Evolutionary conservation across 2,113 vertebrate species (phyloP), one percentile per base, ranked within the genome.

Genomic region (Lipophrys pholis): DNA sequence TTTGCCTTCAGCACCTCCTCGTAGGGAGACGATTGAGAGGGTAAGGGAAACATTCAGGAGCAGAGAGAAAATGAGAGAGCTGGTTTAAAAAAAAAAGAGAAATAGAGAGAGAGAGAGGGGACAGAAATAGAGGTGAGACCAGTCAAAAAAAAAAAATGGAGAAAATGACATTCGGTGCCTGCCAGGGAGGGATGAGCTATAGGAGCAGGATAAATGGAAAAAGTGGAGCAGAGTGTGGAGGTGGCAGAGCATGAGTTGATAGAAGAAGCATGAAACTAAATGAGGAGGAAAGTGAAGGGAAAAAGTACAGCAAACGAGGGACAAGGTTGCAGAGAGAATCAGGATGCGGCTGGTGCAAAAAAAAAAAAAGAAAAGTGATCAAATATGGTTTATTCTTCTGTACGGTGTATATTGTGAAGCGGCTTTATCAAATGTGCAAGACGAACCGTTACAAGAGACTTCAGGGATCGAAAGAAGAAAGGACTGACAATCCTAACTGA

Each of bases 241-340:
- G 62, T 63, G 71, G 74, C 71, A 73, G 69, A 77, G 46, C 78
- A 60, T 35, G 56, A 76, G 58, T 56, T 55, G 73, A 83, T 52
- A 75, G 75, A 74, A 76, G 77, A 80, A 73, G 63, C 49, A 69
- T 66, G 48, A 80, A 62, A 78, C 14, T 68, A 77, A 84, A 85
- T 41, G 72, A 73, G 67, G 50, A 54, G 63, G 49, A 70, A 80
- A 73, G 81, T 56, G 65, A 69, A 50, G 53, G 79, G 73, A 30
- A 82, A 78, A 82, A 78, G 76, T 60, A 70, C 58, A 48, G 76
- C 66, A 66, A 78, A 80, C 53, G 67, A 83, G 62, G 53, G 76
- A 74, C 73, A 72, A 67, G 60, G 73, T 69, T 11, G n/a, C n/a
- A 40, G 42, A 48, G n/a, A 8, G 30, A 66, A 46, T 15, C 7